Evolutionary conservation across 2,888 invertebrate genomes (phyloP).

Genomic region (Alentia gelatinosa): DNA sequence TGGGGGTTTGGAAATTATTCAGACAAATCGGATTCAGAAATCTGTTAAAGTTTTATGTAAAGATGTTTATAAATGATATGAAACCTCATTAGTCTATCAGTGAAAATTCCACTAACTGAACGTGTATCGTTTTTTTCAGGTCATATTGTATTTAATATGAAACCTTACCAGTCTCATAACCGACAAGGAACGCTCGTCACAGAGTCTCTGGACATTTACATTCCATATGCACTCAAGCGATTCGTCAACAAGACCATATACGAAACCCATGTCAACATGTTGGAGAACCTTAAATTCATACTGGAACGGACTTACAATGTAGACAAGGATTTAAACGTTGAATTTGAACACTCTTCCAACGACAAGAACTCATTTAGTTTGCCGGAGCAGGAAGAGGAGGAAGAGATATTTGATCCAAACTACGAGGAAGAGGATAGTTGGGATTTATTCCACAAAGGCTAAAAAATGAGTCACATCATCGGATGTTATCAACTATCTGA

Average conservation of each 20-base stretch:
- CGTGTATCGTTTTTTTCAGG: neutral
- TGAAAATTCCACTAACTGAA: neutral
- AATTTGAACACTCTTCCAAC: neutral
- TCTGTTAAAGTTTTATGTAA: too few species aligned
- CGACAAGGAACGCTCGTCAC: conserved; percentile 12
- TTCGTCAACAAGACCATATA: neutral
- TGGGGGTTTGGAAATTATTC: too few species aligned
- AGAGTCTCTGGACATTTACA: neutral
- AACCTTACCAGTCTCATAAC: neutral
- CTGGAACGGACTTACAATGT: neutral
- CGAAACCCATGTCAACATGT: neutral
- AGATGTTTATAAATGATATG: too few species aligned
- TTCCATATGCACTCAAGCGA: neutral
- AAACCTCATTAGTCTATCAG: too few species aligned
- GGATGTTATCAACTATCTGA: too few species aligned
- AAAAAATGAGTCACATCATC: too few species aligned
- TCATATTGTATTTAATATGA: neutral
- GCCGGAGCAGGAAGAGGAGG: neutral
- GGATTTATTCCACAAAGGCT: conserved; percentile 1
- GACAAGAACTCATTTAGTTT: neutral
- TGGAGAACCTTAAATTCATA: neutral
- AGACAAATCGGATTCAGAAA: too few species aligned
- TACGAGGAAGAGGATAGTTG: neutral
- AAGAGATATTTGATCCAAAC: neutral
- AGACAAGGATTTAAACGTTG: neutral